phyloP scores from a whole-genome alignment of 2,888 invertebrate genomes.

The Endotricha flammealis region DNA sequence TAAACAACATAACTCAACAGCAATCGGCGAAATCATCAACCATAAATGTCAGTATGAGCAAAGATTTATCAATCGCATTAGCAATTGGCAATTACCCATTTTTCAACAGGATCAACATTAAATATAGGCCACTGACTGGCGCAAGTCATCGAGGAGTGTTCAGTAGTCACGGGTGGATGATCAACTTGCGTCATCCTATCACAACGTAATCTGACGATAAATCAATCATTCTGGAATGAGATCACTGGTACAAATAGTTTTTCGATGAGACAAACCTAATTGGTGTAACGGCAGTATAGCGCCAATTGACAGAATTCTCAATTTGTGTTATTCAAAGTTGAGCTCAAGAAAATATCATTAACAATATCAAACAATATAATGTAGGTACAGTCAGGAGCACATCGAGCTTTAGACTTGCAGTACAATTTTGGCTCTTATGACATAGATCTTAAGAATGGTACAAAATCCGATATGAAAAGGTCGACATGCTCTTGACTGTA shows the following conservation, averaged over 20 bases:
- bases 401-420: too few species aligned
- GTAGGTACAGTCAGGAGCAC: too few species aligned
- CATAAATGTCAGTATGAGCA: not conserved
- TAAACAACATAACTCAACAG: not conserved
- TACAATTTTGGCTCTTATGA: too few species aligned
- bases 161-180: slow-evolving; percentile 61
- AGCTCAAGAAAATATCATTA: too few species aligned
- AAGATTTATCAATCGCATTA: not conserved
- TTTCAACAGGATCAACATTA: slow-evolving; percentile 49
- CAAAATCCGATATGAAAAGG: too few species aligned
- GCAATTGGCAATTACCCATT: slow-evolving; percentile 6
- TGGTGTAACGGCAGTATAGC: slow-evolving; percentile 32
- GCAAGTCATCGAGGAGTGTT: slow-evolving; percentile 63
- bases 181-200: slow-evolving; percentile 68
- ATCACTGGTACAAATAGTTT: slow-evolving; percentile 60
- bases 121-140: slow-evolving; percentile 59
- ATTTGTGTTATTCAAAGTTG: too few species aligned
- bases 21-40: not conserved
- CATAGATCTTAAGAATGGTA: too few species aligned
- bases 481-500: too few species aligned
- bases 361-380: too few species aligned
- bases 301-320: too few species aligned
- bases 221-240: slow-evolving; percentile 66
- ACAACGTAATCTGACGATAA: slow-evolving; percentile 61
- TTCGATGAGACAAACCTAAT: slow-evolving; percentile 51